Conservation (phyloP, 2,888 invertebrate genomes). For the Torymus auratus region DNA sequence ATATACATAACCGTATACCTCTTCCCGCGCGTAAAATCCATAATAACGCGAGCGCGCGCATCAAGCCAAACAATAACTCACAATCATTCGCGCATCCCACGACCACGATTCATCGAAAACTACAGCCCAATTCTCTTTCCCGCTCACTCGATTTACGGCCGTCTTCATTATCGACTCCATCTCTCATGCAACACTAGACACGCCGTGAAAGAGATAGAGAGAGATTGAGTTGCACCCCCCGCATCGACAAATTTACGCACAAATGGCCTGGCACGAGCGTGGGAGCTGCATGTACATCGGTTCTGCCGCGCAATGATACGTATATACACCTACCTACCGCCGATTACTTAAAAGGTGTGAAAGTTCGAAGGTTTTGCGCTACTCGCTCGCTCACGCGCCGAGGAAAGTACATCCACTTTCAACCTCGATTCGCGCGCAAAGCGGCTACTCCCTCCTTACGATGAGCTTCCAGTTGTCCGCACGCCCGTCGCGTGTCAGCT, state of each 20-base stretch:
- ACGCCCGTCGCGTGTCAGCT: not conserved
- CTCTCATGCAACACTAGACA: conserved; percentile 17
- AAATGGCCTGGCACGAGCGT: conserved; percentile 35
- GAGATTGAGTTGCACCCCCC: conserved; percentile 27
- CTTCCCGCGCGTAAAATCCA: too few relatives aligned
- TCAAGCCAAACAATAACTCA: too few relatives aligned
- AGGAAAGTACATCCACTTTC: conserved; percentile 50
- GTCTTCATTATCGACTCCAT: conserved; percentile 11
- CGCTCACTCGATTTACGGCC: conserved; percentile 9
- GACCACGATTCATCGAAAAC: conserved; percentile 7
- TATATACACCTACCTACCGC: conserved; percentile 59
- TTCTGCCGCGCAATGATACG: conserved; percentile 38
- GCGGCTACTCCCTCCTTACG: not conserved
- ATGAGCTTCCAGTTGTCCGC: conserved; percentile 32
- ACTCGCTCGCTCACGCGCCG: not conserved
- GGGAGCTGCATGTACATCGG: conserved; percentile 31
- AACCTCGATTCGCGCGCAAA: conserved; percentile 15
- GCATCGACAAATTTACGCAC: conserved; percentile 33
- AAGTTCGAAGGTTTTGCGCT: conserved; percentile 55
- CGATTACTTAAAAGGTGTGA: conserved; percentile 61
- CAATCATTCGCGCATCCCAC: too few relatives aligned
- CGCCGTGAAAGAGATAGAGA: not conserved
- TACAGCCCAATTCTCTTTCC: conserved; percentile 19
- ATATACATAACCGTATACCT: too few relatives aligned
- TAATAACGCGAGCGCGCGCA: too few relatives aligned